These are phyloP conservation scores for Cheilosia grossa DNA, from an alignment of 2,888 invertebrate genomes.

Conservation along the genomic window DNA sequence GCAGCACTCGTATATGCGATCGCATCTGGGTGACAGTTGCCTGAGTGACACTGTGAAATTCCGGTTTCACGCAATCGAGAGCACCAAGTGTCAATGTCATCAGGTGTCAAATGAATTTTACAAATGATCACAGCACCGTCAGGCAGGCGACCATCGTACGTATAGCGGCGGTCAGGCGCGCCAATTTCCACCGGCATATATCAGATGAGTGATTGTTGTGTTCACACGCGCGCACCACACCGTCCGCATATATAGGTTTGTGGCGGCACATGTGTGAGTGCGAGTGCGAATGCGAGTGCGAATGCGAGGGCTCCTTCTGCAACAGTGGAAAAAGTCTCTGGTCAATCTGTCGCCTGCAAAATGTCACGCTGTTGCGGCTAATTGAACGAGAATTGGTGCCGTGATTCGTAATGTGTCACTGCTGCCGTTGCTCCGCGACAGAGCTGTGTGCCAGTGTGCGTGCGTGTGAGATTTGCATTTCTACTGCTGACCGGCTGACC, in stretches of 20 bases:
- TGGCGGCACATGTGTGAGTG: background rate
- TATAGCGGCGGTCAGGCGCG: conserved; percentile 1
- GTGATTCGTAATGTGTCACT: conserved; percentile 49
- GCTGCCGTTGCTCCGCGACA: conserved; percentile 36
- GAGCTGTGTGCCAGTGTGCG: conserved; percentile 8
- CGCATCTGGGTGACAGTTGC: conserved; percentile 11
- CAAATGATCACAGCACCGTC: conserved; percentile 64
- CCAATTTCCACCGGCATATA: conserved; percentile 52
- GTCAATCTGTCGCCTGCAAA: conserved; percentile 40
- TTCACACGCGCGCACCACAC: conserved; percentile 53
- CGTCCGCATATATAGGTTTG: background rate
- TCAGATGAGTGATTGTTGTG: conserved; percentile 74
- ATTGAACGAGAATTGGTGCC: conserved; percentile 69
- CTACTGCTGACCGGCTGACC: background rate
- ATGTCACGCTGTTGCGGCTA: conserved; percentile 46
- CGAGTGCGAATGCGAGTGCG: no score
- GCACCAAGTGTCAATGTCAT: conserved; percentile 75
- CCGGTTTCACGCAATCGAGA: conserved; percentile 68
- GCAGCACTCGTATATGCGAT: conserved; percentile 9
- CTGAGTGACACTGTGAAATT: conserved; percentile 62
- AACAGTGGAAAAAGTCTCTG: conserved; percentile 8
- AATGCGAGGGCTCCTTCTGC: conserved; percentile 5
- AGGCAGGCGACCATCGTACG: background rate
- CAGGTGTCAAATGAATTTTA: conserved; percentile 72
- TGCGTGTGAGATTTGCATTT: conserved; percentile 32